phyloP scores from a whole-genome alignment of 2,888 invertebrate genomes.

The Pterostichus madidus region DNA sequence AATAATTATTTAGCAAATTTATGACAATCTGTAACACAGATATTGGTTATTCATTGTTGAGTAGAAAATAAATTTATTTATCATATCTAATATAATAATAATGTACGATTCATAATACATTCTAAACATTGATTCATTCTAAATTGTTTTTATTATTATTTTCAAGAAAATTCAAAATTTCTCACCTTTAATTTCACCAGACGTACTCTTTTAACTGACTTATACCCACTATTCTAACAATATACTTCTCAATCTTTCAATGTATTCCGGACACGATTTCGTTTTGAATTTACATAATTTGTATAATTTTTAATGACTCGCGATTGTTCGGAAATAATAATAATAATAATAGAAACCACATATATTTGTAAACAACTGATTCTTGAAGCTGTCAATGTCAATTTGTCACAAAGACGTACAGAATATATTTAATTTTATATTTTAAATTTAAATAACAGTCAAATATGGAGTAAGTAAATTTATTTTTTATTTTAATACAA shows the following conservation, averaged over 20 bases:
- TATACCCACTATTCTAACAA: too few species aligned
- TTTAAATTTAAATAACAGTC: not conserved
- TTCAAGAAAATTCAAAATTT: too few species aligned
- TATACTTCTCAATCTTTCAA: too few species aligned
- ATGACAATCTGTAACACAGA: constrained; percentile 46
- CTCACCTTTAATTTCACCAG: too few species aligned
- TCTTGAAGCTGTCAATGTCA: not conserved
- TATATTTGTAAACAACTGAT: not conserved
- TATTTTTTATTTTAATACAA: not conserved
- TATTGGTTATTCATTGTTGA: not conserved
- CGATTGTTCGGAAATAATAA: too few species aligned
- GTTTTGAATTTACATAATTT: too few species aligned
- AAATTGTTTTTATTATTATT: too few species aligned
- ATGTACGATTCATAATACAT: not conserved
- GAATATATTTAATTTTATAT: too few species aligned
- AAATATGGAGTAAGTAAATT: not conserved
- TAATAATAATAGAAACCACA: too few species aligned
- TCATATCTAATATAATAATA: constrained; percentile 31
- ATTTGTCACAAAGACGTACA: not conserved
- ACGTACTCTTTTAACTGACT: too few species aligned
- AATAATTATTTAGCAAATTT: not conserved
- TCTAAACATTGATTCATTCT: not conserved
- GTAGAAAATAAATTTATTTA: not conserved
- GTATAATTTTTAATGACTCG: too few species aligned
- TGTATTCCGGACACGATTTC: too few species aligned